Evolutionary conservation across 2,888 invertebrate species (phyloP), one percentile per base, ranked within the genome.

Genomic region (Erebia ligea): DNA sequence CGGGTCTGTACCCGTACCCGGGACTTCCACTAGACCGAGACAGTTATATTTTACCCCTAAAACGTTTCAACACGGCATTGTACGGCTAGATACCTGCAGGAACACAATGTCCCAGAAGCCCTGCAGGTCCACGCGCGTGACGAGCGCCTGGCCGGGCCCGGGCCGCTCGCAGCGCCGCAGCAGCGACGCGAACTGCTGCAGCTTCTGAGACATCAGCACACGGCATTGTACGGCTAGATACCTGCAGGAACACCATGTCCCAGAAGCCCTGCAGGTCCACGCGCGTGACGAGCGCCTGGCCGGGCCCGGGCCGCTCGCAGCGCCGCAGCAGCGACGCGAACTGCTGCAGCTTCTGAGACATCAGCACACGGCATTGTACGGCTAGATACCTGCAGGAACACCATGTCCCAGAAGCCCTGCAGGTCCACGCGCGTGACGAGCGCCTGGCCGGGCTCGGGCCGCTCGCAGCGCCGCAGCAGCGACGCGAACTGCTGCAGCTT

Each of bases 71-170:
- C n/a, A n/a, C n/a, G n/a, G 5, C 3, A 40, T 40, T 40, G 40
- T 40, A 40, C 40, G 8, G 40, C 40, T n/a, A n/a, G 1, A 13
- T 19, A 91, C 93, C 92, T 97, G 97, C 86, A 97, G 95, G 77
- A 95, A 95, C 52, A 97, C 95, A 95, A 97, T 96, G 80, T 98
- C 98, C 98, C 98, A 98, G 91, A 97, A 98, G 40, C 98, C 98
- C 78, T 96, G 96, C 68, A 98, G 92, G 90, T 98, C 98, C 6
- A 95, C 94, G 71, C 94, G 94, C 0, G 94, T 95, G n/a, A n/a
- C n/a, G n/a, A n/a, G n/a, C n/a, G n/a, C n/a, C n/a, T n/a, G n/a
- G n/a, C n/a, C n/a, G n/a, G 56, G 72, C 83, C 88, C 76, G 76
- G 92, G 80, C 71, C 84, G 79, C 83, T 92, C 83, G 81, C 87